Evolutionary conservation across 2,113 vertebrate species (phyloP), one percentile per base, ranked within the genome.

Genomic region (Amphilophus citrinellus): DNA sequence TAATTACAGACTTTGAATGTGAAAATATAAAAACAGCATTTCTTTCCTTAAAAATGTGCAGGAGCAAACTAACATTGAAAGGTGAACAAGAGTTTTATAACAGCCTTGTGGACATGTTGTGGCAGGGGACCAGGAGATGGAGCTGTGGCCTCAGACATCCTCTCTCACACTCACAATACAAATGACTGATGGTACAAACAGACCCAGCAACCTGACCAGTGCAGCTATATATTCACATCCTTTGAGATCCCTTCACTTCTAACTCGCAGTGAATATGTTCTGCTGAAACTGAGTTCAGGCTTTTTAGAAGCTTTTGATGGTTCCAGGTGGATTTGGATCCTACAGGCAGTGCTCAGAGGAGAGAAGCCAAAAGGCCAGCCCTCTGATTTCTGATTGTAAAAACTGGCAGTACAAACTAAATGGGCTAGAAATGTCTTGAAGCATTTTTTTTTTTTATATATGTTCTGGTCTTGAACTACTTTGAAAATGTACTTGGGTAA

Each of bases 61-160:
- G 1, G 62, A 68, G 14, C 11, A 71, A 35, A 61, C 35, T 1
- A 27, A 66, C 37, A 61, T 39, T 22, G 2, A 65, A 60, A 60
- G 20, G 50, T 71, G 47, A 65, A 53, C 8, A 4, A 22, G 44
- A 59, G 39, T 68, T 81, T 82, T 71, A 2, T 80, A 42, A 53
- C 2, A 22, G 42, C 8, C 14, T 17, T 42, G 6, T 76, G 32
- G 61, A 77, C 6, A 57, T 87, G 82, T 2, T 92, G 89, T 77
- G 83, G 50, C 73, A 62, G 35, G 75, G 42, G 58, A 85, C 91
- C 94, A 94, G 94, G 75, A 95, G 93, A 91, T 92, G 93, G 94
- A 84, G 93, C 94, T 95, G 90, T 94, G 94, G 88, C 78, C 84
- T 77, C 32, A 78, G 82, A 85, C 83, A 92, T 80, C 32, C 63